Base-by-base conservation (phyloP, 2,888 invertebrate genomes). In the Macrostomum cliftonense region DNA sequence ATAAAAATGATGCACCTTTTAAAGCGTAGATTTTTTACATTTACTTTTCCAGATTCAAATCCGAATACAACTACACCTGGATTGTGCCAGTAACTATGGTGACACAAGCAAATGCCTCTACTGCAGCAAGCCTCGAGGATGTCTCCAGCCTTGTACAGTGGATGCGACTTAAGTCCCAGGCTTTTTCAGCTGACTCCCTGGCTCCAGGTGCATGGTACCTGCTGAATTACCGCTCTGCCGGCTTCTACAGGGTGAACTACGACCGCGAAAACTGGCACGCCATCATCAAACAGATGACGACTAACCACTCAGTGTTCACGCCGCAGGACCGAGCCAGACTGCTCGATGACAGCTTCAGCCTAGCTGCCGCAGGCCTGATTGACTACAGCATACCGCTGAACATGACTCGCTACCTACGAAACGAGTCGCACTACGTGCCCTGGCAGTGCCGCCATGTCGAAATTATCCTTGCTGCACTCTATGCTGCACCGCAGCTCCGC, bases 331-430 rank as follows among this genome's bases (percentile, higher is more conserved):
- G 83, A 56, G 78, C 83, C 0, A 80, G 83, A 61, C 69, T 89
- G 12, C 56, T 89, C 7, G 80, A 84, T 61, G 89, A 91, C 62
- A 79, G 77, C 0, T 86, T 86, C 65, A 78, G 79, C 37, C 68
- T 89, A 47, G 84, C 88, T 0, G 78, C 78, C 54, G 79, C 83
- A 0, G 76, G 77, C 0, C 73, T 77, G 49, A 61, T 83, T 7
- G 71, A 76, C 1, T 88, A 82, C 61, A 67, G 71, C 0, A 63
- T 77, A 19, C 79, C 84, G 0, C 66, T 89, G 54, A 74, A 79
- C 39, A 72, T 88, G 55, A 79, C 78, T 1, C 73, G 74, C 5
- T 83, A 82, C 63, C 69, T 89, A 42, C 63, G 65, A 0, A 68
- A 71, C 1, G 88, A 88, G 64, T 59, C 60, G 1, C 71, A 73